A percentile compares a stretch with the other conserved stretches of the same genome.
Evolutionary conservation across 2,888 invertebrate species (phyloP).

Genomic region (Chouioia cunea): DNA sequence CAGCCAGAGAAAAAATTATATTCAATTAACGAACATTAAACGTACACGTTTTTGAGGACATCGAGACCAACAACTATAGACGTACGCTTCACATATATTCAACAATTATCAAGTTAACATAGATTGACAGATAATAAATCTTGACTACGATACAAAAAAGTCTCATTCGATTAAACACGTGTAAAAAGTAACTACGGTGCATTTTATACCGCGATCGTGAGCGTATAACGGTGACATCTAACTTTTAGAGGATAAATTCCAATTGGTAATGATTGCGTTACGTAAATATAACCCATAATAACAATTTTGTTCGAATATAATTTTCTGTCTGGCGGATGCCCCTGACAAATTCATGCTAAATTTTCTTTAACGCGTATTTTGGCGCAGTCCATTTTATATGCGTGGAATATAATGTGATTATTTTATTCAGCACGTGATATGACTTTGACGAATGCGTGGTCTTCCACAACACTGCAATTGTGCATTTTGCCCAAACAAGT

Average conservation of each 20-base stretch:
- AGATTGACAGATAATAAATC: neutral
- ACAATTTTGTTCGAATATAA: slow-evolving; percentile 29
- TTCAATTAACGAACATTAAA: slow-evolving; percentile 3
- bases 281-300: neutral
- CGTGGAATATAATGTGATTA: slow-evolving; percentile 28
- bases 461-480: slow-evolving; percentile 32
- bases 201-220: too few relatives aligned
- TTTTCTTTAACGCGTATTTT: slow-evolving; percentile 41
- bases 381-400: slow-evolving; percentile 40
- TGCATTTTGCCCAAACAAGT: slow-evolving; percentile 19
- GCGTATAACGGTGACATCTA: too few relatives aligned
- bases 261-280: too few relatives aligned
- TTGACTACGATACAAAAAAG: too few relatives aligned
- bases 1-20: slow-evolving; percentile 42
- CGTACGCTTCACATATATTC: neutral
- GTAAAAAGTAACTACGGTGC: too few relatives aligned
- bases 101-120: neutral
- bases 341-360: slow-evolving; percentile 35
- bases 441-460: slow-evolving; percentile 42
- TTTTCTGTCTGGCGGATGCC: slow-evolving; percentile 29
- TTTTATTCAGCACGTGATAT: slow-evolving; percentile 43
- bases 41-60: too few relatives aligned
- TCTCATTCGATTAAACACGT: too few relatives aligned
- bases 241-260: too few relatives aligned
- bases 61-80: too few relatives aligned